phyloP scores from a whole-genome alignment of 2,888 invertebrate species.

The Uropetala carovei region DNA sequence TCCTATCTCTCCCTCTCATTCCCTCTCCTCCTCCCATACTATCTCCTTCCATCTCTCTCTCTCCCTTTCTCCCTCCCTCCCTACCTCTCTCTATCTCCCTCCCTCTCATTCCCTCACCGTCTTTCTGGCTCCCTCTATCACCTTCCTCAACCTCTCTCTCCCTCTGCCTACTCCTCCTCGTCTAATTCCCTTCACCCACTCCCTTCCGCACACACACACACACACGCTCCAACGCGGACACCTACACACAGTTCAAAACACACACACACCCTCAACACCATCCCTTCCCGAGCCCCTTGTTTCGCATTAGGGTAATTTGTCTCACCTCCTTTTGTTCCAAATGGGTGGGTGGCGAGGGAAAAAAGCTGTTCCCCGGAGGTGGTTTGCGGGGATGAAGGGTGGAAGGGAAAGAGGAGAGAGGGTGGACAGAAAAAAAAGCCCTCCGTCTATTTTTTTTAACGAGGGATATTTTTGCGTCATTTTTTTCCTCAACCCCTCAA shows the following conservation, averaged over 20 bases:
- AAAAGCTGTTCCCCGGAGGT: constrained; percentile 21
- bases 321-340: constrained; percentile 31
- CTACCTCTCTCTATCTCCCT: background rate
- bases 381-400: background rate
- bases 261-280: too few relatives aligned
- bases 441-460: too few relatives aligned
- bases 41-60: background rate
- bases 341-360: background rate
- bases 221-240: background rate
- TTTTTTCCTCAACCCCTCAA: background rate
- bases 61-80: background rate
- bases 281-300: background rate
- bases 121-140: too few relatives aligned
- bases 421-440: too few relatives aligned
- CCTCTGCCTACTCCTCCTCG: background rate
- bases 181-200: background rate
- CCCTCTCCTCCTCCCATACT: constrained; percentile 41
- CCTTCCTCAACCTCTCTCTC: background rate
- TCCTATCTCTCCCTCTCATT: background rate
- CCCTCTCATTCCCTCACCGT: too few relatives aligned
- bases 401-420: background rate
- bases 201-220: background rate
- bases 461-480: background rate
- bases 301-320: constrained; percentile 35
- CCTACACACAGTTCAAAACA: background rate